phyloP scores from a whole-genome alignment of 2,113 vertebrate genomes.

The Poeciliopsis occidentalis region DNA sequence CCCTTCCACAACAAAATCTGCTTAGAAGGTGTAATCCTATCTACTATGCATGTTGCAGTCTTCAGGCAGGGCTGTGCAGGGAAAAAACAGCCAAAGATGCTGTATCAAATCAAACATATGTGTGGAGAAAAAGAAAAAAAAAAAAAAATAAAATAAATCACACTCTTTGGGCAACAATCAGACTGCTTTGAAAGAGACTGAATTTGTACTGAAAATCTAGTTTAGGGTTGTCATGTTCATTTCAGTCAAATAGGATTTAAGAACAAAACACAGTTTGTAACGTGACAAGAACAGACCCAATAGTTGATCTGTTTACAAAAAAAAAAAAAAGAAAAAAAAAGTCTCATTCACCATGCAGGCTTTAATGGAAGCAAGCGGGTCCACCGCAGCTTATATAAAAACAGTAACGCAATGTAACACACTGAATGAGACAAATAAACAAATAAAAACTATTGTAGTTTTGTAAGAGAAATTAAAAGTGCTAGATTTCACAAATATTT shows the following conservation, averaged over 20 bases:
- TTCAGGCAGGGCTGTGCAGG: slow-evolving; percentile 79
- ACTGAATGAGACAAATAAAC: background rate
- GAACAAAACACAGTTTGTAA: slow-evolving; percentile 74
- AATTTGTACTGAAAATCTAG: slow-evolving; percentile 73
- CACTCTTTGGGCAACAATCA: slow-evolving; percentile 71
- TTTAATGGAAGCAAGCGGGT: slow-evolving; percentile 43
- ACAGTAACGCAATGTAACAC: slow-evolving; percentile 8
- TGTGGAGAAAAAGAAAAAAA: slow-evolving; percentile 36
- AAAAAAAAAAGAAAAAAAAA: slow-evolving; percentile 53
- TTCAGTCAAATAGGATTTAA: slow-evolving; percentile 81
- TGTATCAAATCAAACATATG: slow-evolving; percentile 84
- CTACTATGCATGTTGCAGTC: slow-evolving; percentile 82
- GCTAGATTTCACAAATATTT: background rate
- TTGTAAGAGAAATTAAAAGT: background rate
- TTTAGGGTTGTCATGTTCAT: slow-evolving; percentile 82
- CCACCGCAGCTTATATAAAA: slow-evolving; percentile 21
- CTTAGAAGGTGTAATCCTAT: slow-evolving; percentile 85
- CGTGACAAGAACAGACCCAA: slow-evolving; percentile 63
- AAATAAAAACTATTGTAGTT: background rate
- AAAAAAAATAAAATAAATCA: slow-evolving; percentile 13
- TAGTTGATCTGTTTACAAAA: slow-evolving; percentile 70
- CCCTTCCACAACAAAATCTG: slow-evolving; percentile 81
- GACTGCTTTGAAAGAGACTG: slow-evolving; percentile 62
- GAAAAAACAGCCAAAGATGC: slow-evolving; percentile 83
- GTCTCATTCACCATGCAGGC: slow-evolving; percentile 29